Evolutionary conservation across 2,797 vertebrate genomes (phyloP), one percentile per base, ranked within the genome.

Genomic region (Rhodeus uyekii): DNA sequence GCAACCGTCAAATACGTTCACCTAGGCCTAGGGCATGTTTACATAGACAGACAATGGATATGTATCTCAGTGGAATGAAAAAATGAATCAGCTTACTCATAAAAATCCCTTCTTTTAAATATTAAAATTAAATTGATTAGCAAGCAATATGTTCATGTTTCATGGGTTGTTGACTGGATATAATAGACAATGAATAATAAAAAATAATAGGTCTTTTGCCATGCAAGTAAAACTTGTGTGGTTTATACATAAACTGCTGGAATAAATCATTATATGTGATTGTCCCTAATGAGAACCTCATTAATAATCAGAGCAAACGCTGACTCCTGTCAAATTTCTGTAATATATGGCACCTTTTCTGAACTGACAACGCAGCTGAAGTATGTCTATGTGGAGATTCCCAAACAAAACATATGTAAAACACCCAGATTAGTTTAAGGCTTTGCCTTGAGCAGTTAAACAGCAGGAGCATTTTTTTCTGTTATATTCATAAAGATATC

Each of bases 381-480:
- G 58, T 58, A 81, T 81, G 36, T 34, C 16, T 55, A 29, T 32
- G 19, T 36, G 24, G 42, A 32, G 44, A 65, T 74, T 74, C 16
- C 42, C 27, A 44, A 34, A 32, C 80, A n/a, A 29, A 55, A 63
- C 24, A 39, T 24, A 29, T 42, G 3, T 46, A 32, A 64, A 60
- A 55, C 24, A 53, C 58, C 38, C 2, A 4, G 24, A 5, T 42
- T 64, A 27, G 34, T 75, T 80, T 55, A 39, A 8, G n/a, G 34
- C 24, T 81, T 42, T 24, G 46, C 42, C 29, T 12, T 2, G 44
- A 63, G 61, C 48, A 55, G 48, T 75, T 44, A 42, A 74, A 81
- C 34, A 74, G 69, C 44, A 53, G 44, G 24, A 65, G 60, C 18
- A 34, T 5, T 67, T 82, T 81, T 82, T 80, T 55, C 46, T 13